Evolutionary conservation across 1,140 invertebrate genomes (phyloP).

Genomic region (Drosophila hydei): DNA sequence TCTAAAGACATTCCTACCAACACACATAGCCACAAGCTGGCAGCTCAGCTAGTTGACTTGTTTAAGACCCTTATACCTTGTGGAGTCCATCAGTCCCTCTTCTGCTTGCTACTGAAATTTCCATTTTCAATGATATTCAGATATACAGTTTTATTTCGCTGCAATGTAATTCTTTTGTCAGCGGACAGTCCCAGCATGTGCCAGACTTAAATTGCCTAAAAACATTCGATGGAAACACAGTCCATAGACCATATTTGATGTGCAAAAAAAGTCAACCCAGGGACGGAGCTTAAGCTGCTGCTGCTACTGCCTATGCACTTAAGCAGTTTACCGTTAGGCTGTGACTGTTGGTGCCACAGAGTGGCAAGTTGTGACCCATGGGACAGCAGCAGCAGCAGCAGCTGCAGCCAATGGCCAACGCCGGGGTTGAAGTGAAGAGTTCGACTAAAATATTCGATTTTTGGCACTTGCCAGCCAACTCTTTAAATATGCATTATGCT

Average conservation of each 20-base stretch:
- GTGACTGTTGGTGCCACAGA: constrained; percentile 11
- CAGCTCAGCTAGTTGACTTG: no score
- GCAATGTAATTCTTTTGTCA: no score
- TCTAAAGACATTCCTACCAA: no score
- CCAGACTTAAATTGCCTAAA: no score
- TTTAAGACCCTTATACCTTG: no score
- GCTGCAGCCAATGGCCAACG: constrained; percentile 37
- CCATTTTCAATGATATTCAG: no score
- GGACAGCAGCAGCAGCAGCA: constrained; percentile 4
- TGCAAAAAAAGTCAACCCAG: constrained; percentile 2
- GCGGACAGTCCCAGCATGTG: no score
- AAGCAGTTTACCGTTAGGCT: constrained; percentile 28
- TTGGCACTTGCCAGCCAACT: constrained; percentile 77
- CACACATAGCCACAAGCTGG: no score
- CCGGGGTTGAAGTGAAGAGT: constrained; percentile 21
- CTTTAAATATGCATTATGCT: constrained; percentile 80
- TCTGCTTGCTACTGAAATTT: no score
- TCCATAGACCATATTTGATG: constrained; percentile 1
- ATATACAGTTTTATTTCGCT: no score
- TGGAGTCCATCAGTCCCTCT: no score
- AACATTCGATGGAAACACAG: no score
- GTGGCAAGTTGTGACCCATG: constrained; percentile 23
- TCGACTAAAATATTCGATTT: constrained; percentile 79
- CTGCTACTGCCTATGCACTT: constrained; percentile 27
- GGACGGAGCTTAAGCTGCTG: not conserved